Conservation (phyloP, 2,113 vertebrate species). For the Catagonus wagneri region DNA sequence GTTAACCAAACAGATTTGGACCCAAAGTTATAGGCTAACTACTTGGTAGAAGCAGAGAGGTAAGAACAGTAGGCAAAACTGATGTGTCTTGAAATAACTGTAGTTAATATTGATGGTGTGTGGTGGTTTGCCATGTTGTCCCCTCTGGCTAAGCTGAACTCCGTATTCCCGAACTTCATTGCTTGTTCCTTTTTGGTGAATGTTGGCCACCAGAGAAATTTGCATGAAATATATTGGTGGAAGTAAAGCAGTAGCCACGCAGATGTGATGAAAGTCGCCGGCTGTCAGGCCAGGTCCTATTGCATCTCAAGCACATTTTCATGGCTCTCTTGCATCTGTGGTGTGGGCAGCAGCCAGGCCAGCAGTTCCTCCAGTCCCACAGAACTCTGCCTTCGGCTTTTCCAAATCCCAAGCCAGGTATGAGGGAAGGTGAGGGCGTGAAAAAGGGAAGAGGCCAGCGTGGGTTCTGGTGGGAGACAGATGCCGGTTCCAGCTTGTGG, state of each 20-base stretch:
- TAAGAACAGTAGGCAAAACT: neutral
- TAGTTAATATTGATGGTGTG: neutral
- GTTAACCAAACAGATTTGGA: neutral
- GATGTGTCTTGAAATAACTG: neutral
- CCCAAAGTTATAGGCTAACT: neutral
- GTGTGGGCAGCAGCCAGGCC: neutral
- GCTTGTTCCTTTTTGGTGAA: neutral
- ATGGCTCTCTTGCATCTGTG: too few species aligned
- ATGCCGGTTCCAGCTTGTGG: neutral
- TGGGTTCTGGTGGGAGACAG: neutral
- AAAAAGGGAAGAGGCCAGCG: neutral
- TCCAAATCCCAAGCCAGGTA: neutral
- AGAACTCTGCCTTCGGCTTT: neutral
- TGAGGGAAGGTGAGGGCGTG: neutral
- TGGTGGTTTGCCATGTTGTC: neutral
- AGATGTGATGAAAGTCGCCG: accelerated
- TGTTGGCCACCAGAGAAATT: neutral
- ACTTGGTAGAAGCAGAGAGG: neutral
- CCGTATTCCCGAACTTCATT: neutral
- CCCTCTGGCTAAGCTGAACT: neutral
- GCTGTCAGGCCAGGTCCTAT: neutral
- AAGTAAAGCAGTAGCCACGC: neutral
- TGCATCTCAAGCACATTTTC: neutral
- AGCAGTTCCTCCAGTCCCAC: neutral
- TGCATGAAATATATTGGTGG: neutral